Base-by-base conservation (phyloP, 2,888 invertebrate genomes). In the Drosophila lacicola region DNA sequence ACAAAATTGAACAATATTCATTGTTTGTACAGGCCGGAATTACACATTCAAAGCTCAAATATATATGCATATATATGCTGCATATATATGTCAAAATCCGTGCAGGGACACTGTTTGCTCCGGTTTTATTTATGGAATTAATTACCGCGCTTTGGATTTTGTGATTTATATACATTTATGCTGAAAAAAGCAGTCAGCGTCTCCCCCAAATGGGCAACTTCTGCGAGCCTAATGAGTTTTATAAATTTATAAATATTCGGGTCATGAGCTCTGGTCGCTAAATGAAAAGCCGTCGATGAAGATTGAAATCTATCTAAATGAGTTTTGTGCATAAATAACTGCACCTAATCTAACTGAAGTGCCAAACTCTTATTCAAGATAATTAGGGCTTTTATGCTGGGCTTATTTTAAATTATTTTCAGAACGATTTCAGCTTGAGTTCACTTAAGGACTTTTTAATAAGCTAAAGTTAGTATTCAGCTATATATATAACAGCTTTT, bases 121-220 rank as follows among this genome's bases (percentile, higher is more conserved):
- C 41, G 58, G 46, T 50, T 80, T 82, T 78, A 75, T 83, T 81
- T 68, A 71, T 74, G 78, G 55, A 60, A 86, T 74, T 74, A 65
- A 86, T 86, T 83, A 62, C 58, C 19, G 21, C 55, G 69, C 57
- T 60, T 21, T n/a, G 13, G 55, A 57, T 70, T 49, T 33, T 58
- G 39, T 55, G 33, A 56, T 61, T 57, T 56, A 49, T 55, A 29
- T 13, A 19, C 11, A 46, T 10, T 36, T 10, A 10, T 14, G 17
- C 50, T 29, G 34, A 21, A 51, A 17, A 53, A 29, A 34, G 11
- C 37, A 21, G 3, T 10, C 10, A 29, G 9, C 19, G 11, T n/a
- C 4, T 13, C 5, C 14, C 4, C 11, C n/a, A 49, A 33, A 4
- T 33, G 33, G 11, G 10, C 10, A 13, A 29, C 17, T 13, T 53